Base-by-base conservation (phyloP, 2,888 invertebrate species). In the Phaonia tiefii region DNA sequence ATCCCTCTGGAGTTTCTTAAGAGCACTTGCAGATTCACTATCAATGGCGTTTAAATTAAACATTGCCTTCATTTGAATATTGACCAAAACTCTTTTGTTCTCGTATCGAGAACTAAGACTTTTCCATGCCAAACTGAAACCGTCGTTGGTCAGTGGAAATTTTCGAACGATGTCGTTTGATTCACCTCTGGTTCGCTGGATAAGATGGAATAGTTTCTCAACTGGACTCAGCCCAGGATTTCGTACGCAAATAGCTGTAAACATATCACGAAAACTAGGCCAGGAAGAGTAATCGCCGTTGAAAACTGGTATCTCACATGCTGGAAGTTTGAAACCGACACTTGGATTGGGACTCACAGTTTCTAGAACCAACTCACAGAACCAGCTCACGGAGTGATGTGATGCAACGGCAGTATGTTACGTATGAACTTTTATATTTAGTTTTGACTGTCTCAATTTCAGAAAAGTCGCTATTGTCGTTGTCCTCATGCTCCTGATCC, bases 61-160 rank as follows among this genome's bases (percentile, higher is more conserved):
- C n/a, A 72, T 13, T 11, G 51, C 15, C 15, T 72, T 60, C 13
- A 72, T 17, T 22, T 73, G 31, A 7, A 63, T 25, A 51, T 75
- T 70, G 5, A 79, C 65, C n/a, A 70, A n/a, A n/a, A 79, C 25
- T 11, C 79, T 46, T 39, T 69, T 75, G 15, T 75, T 75, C 25
- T 66, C 70, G 15, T 75, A 70, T 7, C 74, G 42, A 3, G n/a
- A 22, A n/a, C 42, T 5, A 10, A 79, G 42, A 42, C 69, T 56
- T 31, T 70, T 60, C 79, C 75, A 79, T 2, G 70, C 75, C 0
- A 42, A 17, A 17, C 17, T 25, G 22, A 66, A 79, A 25, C 63
- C 44, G 1, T 51, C 51, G 26, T 79, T 49, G 2, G 79, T 56
- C 20, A 78, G 44, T 3, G 78, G 37, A 10, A 71, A 42, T n/a